These are phyloP conservation scores for Sebastes variabilis DNA, from an alignment of 2,797 vertebrate genomes.

Conservation along the genomic window DNA sequence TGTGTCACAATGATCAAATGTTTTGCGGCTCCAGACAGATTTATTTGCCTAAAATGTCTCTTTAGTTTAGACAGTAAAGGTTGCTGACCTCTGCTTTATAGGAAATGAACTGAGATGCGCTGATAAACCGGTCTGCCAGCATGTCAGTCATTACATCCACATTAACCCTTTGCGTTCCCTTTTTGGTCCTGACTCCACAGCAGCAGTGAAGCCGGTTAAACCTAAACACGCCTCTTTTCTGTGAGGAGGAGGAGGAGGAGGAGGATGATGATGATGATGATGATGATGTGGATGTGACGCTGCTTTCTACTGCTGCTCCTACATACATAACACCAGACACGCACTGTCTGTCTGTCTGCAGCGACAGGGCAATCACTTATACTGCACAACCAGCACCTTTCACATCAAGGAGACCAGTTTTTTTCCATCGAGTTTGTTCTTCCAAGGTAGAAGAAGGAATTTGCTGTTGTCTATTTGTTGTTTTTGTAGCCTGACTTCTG, in stretches of 20 bases:
- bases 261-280: conserved; percentile 18
- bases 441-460: conserved; percentile 24
- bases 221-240: conserved; percentile 53
- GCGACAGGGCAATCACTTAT: conserved; percentile 37
- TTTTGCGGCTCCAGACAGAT: too few relatives aligned
- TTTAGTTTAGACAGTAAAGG: too few relatives aligned
- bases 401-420: background rate
- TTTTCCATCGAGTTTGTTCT: background rate
- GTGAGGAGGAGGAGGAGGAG: conserved; percentile 23
- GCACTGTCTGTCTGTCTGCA: conserved; percentile 41
- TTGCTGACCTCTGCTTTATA: too few relatives aligned
- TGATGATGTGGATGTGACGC: conserved; percentile 59
- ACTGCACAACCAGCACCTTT: background rate
- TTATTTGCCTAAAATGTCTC: too few relatives aligned
- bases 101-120: too few relatives aligned
- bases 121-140: background rate
- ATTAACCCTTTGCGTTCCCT: background rate
- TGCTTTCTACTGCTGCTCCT: conserved; percentile 8
- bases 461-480: background rate
- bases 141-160: background rate
- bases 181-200: background rate
- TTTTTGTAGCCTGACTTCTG: background rate
- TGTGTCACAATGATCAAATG: too few relatives aligned
- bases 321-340: conserved; percentile 73
- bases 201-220: conserved; percentile 27